Percentiles rank a stretch among this genome's conserved stretches.
These are phyloP conservation scores for Nezara viridula DNA, from an alignment of 2,888 invertebrate genomes.

Conservation along the genomic window DNA sequence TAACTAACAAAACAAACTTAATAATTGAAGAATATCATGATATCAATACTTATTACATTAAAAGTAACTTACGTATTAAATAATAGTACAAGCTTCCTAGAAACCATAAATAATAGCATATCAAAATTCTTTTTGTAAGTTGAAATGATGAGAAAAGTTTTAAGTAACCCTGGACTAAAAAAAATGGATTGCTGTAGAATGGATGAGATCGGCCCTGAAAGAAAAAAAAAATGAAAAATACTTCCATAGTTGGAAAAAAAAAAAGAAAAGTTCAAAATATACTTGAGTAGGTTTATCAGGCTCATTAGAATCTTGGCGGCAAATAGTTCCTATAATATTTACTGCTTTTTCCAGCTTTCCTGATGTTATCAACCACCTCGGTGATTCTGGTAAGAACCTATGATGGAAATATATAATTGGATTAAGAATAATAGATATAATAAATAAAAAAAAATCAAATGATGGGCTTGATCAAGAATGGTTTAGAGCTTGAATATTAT, in stretches of 20 bases:
- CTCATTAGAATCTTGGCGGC: neutral
- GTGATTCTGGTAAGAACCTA: slow-evolving; percentile 70
- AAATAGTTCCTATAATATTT: slow-evolving; percentile 63
- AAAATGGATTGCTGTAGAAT: slow-evolving; percentile 60
- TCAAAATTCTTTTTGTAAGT: slow-evolving; percentile 65
- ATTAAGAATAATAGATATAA: neutral
- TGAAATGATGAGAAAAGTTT: slow-evolving; percentile 66
- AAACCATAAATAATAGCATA: slow-evolving; percentile 67
- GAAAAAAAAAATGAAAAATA: neutral
- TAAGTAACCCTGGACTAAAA: slow-evolving; percentile 63
- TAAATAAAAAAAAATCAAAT: neutral
- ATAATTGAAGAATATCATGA: too few relatives aligned
- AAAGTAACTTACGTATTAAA: slow-evolving; percentile 65
- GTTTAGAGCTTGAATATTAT: neutral
- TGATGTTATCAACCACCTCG: slow-evolving; percentile 72
- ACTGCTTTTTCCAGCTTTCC: slow-evolving; percentile 71
- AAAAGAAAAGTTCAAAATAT: neutral
- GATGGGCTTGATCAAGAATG: neutral
- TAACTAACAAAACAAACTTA: too few relatives aligned
- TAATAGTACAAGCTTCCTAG: slow-evolving; percentile 67
- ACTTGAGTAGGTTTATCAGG: neutral
- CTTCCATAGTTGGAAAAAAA: neutral
- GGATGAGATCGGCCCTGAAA: slow-evolving; percentile 20
- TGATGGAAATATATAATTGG: neutral
- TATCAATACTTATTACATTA: neutral